Evolutionary conservation across 1,140 invertebrate species (phyloP).

Genomic region (Cyphomyrmex costatus): DNA sequence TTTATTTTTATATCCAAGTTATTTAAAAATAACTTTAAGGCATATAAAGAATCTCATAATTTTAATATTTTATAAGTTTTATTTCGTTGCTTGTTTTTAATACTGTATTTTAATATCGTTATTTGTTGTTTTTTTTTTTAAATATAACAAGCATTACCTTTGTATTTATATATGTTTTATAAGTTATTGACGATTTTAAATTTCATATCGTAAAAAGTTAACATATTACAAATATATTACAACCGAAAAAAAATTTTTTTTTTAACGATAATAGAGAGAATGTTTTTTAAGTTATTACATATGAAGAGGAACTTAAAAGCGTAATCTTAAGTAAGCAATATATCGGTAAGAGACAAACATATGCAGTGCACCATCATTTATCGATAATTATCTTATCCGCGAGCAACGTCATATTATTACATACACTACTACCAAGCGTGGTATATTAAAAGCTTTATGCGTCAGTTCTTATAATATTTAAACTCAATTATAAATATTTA

Average conservation of each 20-base stretch:
- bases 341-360: background rate
- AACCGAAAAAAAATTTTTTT: background rate
- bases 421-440: background rate
- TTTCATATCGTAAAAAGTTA: background rate
- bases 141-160: too few species aligned
- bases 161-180: too few species aligned
- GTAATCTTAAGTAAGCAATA: conserved; percentile 13
- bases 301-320: background rate
- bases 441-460: background rate
- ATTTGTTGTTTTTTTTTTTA: too few species aligned
- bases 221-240: conserved; percentile 1
- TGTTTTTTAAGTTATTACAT: background rate
- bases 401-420: background rate
- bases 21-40: background rate
- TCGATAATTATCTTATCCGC: conserved; percentile 43
- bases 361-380: background rate
- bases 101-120: too few species aligned
- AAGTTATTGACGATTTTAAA: conserved; percentile 1
- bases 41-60: background rate
- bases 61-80: conserved; percentile 23
- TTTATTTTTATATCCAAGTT: background rate
- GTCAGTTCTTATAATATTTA: background rate
- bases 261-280: background rate
- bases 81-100: too few species aligned
- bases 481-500: too few species aligned